phyloP scores from a whole-genome alignment of 2,113 vertebrate species.

The Entomyzon cyanotis region DNA sequence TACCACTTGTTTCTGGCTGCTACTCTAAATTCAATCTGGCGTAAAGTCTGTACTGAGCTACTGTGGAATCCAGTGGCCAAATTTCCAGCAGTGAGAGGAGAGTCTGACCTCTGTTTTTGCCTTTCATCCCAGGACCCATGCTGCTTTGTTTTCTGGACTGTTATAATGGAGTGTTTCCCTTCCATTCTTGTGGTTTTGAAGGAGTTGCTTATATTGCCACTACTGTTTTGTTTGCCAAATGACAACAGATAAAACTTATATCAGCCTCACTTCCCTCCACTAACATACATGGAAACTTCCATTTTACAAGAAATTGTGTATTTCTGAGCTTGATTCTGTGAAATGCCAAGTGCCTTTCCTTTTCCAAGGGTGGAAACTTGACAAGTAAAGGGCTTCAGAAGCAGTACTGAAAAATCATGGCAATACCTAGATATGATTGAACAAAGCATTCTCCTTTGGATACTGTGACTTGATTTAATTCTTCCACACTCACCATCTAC shows the following conservation, averaged over 20 bases:
- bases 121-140: not conserved
- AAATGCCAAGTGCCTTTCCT: not conserved
- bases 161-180: not conserved
- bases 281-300: not conserved
- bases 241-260: not conserved
- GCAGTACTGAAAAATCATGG: not conserved
- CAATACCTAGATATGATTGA: not conserved
- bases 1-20: not conserved
- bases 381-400: not conserved
- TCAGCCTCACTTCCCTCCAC: not conserved
- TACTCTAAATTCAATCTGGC: not conserved
- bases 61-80: not conserved
- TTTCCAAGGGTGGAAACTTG: not conserved
- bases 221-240: not conserved
- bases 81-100: not conserved
- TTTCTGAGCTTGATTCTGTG: not conserved
- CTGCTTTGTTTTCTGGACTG: not conserved
- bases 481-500: fast-evolving
- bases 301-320: not conserved
- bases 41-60: not conserved
- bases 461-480: not conserved
- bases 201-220: not conserved
- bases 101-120: not conserved
- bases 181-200: not conserved
- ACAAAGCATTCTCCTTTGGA: not conserved